A percentile compares a stretch with the other conserved stretches of the same genome.
These are phyloP conservation scores for Carpatolechia fugitivella DNA, from an alignment of 2,888 invertebrate species.

Conservation along the genomic window DNA sequence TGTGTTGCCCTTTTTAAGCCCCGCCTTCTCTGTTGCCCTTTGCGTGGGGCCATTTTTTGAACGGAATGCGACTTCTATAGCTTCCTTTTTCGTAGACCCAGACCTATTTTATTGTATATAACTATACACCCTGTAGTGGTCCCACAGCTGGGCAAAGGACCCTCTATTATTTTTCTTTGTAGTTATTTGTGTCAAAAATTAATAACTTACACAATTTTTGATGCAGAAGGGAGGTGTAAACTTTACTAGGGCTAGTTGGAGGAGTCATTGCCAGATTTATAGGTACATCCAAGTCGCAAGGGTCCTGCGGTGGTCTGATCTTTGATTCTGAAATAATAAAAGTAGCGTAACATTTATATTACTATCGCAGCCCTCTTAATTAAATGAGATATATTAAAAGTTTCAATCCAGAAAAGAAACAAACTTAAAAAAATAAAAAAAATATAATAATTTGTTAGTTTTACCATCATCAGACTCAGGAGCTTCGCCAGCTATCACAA, in stretches of 20 bases:
- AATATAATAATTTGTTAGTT: too few species aligned
- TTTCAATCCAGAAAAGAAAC: neutral
- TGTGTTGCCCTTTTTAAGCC: too few species aligned
- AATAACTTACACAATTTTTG: conserved; percentile 59
- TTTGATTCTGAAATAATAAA: conserved; percentile 46
- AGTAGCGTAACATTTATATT: too few species aligned
- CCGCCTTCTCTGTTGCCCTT: too few species aligned
- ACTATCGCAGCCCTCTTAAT: neutral
- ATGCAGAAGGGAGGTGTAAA: conserved; percentile 56
- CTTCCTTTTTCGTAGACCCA: too few species aligned
- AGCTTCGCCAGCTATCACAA: conserved; percentile 63
- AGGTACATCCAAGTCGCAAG: conserved; percentile 31
- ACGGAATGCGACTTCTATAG: too few species aligned
- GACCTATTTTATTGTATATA: too few species aligned
- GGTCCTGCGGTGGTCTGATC: conserved; percentile 26
- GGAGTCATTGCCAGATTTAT: conserved; percentile 36
- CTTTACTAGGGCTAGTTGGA: conserved; percentile 33
- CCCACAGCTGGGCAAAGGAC: too few species aligned
- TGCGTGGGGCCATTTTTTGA: too few species aligned
- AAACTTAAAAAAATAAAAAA: too few species aligned
- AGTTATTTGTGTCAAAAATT: neutral
- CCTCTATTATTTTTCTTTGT: neutral
- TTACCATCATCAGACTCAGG: conserved; percentile 69
- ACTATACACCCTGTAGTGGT: too few species aligned
- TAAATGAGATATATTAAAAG: neutral